These are phyloP conservation scores for Drosophila watanabei DNA, from an alignment of 1,140 invertebrate species.

Conservation along the genomic window DNA sequence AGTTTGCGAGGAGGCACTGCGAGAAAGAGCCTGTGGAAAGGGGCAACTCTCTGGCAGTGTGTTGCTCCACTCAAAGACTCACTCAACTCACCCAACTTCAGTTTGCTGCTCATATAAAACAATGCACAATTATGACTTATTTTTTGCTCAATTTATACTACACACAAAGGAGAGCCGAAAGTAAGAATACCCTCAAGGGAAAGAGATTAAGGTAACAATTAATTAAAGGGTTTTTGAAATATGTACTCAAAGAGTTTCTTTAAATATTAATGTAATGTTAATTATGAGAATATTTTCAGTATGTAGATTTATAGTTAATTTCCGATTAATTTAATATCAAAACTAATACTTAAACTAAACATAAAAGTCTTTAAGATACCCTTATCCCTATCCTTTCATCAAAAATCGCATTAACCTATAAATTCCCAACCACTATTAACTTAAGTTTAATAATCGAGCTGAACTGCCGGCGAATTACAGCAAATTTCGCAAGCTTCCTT, in stretches of 20 bases:
- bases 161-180: neutral
- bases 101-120: constrained; percentile 45
- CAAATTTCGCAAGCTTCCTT: constrained; percentile 22
- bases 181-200: constrained; percentile 23
- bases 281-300: neutral
- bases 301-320: too few species aligned
- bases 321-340: too few species aligned
- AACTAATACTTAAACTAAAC: neutral
- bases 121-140: constrained; percentile 57
- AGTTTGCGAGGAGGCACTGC: too few species aligned
- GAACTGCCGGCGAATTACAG: constrained; percentile 8
- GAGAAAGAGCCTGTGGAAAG: neutral
- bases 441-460: constrained; percentile 15
- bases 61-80: constrained; percentile 31
- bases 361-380: neutral
- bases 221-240: neutral
- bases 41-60: constrained; percentile 49
- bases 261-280: neutral
- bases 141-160: constrained; percentile 33
- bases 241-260: accelerated
- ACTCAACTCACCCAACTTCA: constrained; percentile 35
- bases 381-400: too few species aligned
- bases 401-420: neutral
- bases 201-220: neutral
- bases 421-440: constrained; percentile 1